phyloP scores from a whole-genome alignment of 2,797 vertebrate species.

The Galaxias olidus region DNA sequence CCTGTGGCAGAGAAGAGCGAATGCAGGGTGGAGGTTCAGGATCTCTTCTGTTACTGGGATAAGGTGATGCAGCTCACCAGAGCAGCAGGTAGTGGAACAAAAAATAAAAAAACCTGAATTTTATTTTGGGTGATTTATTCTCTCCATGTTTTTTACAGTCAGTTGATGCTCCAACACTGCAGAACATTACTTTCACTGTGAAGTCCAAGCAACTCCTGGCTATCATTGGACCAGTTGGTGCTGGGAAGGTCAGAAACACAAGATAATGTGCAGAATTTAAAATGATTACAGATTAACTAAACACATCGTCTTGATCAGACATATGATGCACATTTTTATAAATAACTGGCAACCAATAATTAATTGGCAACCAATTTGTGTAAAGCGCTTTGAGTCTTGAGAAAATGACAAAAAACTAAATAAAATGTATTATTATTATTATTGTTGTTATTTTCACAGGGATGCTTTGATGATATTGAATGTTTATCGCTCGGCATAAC shows the following conservation, averaged over 20 bases:
- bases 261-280: neutral
- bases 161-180: slow-evolving; percentile 76
- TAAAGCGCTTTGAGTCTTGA: no score
- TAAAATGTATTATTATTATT: no score
- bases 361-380: no score
- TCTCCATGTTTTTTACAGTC: slow-evolving; percentile 52
- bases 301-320: no score
- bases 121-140: neutral
- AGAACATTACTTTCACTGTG: slow-evolving; percentile 76
- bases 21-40: slow-evolving; percentile 78
- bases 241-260: slow-evolving; percentile 79
- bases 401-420: no score
- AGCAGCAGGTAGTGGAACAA: neutral
- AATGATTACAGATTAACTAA: neutral
- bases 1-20: slow-evolving; percentile 70
- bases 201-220: slow-evolving; percentile 77
- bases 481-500: no score
- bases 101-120: neutral
- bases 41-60: slow-evolving; percentile 88
- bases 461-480: no score
- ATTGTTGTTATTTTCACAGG: no score
- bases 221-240: slow-evolving; percentile 85
- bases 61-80: slow-evolving; percentile 73
- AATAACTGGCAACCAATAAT: no score
- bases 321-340: no score